These are phyloP conservation scores for Sarcophaga carnaria DNA, from an alignment of 2,888 invertebrate genomes.

Conservation along the genomic window DNA sequence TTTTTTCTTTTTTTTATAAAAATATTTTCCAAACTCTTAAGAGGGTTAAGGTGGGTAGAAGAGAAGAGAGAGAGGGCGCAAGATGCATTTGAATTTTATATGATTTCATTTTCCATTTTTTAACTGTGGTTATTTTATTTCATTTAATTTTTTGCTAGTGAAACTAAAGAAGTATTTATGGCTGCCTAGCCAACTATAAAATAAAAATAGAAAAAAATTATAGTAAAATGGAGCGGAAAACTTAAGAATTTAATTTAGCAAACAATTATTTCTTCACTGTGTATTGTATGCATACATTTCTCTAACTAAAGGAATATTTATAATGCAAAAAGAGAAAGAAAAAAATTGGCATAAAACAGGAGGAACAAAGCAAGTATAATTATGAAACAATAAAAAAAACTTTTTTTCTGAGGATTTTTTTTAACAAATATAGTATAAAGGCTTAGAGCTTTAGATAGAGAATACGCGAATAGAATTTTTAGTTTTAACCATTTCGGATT, in stretches of 20 bases:
- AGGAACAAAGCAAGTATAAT: neutral
- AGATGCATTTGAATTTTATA: slow-evolving; percentile 36
- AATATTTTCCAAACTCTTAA: neutral
- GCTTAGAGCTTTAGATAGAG: too few species aligned
- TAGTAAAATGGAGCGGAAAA: slow-evolving; percentile 65
- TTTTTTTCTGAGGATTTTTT: too few species aligned
- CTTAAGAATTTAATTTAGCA: slow-evolving; percentile 64
- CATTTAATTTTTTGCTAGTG: neutral
- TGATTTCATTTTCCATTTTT: slow-evolving; percentile 38
- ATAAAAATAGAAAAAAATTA: slow-evolving; percentile 35
- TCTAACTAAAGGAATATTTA: neutral
- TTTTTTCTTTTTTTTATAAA: slow-evolving; percentile 8
- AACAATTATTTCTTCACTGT: slow-evolving; percentile 47
- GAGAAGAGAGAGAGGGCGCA: neutral
- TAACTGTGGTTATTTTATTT: slow-evolving; percentile 22
- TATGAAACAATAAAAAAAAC: neutral
- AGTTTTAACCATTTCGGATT: too few species aligned
- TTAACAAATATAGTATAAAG: too few species aligned
- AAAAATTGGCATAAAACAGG: neutral
- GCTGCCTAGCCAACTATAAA: slow-evolving; percentile 61
- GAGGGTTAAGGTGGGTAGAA: neutral
- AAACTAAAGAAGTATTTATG: slow-evolving; percentile 54
- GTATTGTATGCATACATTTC: neutral
- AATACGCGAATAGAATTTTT: too few species aligned
- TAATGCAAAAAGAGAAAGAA: neutral